Percentiles rank a stretch among this genome's conserved stretches.
phyloP scores from a whole-genome alignment of 2,113 vertebrate species.

The Grus americana region DNA sequence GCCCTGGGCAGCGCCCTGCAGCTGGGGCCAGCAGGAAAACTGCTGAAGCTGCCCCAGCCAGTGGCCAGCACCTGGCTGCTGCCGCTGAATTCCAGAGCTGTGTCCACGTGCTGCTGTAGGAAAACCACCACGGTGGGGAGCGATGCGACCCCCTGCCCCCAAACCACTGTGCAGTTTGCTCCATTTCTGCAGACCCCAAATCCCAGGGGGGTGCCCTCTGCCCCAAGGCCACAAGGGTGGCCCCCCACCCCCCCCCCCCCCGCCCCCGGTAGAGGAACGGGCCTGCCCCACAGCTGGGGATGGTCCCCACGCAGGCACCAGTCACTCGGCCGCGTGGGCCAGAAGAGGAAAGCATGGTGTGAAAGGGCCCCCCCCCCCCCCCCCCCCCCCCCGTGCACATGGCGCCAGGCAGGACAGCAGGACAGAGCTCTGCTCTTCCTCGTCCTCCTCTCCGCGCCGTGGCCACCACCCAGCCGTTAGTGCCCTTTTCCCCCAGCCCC shows the following conservation, averaged over 20 bases:
- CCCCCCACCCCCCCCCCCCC: background rate
- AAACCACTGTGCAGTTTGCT: background rate
- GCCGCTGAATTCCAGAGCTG: background rate
- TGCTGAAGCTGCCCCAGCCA: background rate
- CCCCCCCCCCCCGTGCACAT: too few species aligned
- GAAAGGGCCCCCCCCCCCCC: too few species aligned
- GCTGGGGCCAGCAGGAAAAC: background rate
- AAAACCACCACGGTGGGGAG: too few species aligned
- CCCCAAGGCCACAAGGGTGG: background rate
- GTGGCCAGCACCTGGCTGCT: background rate
- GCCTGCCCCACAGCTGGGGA: background rate
- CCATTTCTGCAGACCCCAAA: background rate
- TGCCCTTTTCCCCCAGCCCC: too few species aligned
- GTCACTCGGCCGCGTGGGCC: background rate
- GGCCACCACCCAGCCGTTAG: too few species aligned
- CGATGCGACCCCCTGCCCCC: background rate
- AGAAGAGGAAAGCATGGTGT: too few species aligned
- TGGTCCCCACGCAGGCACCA: background rate
- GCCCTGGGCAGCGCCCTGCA: too few species aligned
- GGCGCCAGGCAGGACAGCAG: too few species aligned
- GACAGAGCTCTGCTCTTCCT: too few species aligned
- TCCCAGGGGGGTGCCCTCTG: background rate
- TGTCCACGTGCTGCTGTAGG: background rate
- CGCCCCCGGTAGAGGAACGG: accelerated
- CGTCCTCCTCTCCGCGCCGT: too few species aligned